Percentiles rank a stretch among this genome's conserved stretches.
phyloP scores from a whole-genome alignment of 2,797 vertebrate species.

The Pterois miles region DNA sequence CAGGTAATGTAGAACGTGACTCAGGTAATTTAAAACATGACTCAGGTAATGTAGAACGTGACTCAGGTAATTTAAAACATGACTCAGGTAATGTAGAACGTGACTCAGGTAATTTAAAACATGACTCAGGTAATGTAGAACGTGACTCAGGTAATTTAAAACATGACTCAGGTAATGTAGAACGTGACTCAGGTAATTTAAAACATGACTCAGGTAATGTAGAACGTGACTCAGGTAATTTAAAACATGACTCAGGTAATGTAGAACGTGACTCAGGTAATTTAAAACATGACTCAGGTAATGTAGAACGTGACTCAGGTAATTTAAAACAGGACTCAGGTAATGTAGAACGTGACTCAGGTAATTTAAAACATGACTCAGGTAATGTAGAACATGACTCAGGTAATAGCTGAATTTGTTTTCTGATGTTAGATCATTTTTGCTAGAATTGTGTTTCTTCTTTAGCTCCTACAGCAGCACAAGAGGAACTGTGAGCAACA shows the following conservation, averaged over 20 bases:
- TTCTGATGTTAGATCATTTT: background rate
- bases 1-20: background rate
- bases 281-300: background rate
- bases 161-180: background rate
- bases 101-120: background rate
- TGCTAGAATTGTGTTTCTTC: too few relatives aligned
- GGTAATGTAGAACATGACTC: background rate
- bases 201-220: background rate
- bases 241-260: background rate
- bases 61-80: background rate
- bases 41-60: background rate
- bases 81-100: background rate
- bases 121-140: background rate
- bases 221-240: background rate
- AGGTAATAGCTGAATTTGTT: background rate
- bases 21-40: background rate
- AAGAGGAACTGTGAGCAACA: too few relatives aligned
- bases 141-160: background rate
- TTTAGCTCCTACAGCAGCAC: too few relatives aligned
- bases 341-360: background rate
- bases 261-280: background rate
- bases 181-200: background rate
- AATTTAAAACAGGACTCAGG: background rate
- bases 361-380: background rate
- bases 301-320: background rate